phyloP scores from a whole-genome alignment of 2,888 invertebrate species.

The Drosophila anomelani region DNA sequence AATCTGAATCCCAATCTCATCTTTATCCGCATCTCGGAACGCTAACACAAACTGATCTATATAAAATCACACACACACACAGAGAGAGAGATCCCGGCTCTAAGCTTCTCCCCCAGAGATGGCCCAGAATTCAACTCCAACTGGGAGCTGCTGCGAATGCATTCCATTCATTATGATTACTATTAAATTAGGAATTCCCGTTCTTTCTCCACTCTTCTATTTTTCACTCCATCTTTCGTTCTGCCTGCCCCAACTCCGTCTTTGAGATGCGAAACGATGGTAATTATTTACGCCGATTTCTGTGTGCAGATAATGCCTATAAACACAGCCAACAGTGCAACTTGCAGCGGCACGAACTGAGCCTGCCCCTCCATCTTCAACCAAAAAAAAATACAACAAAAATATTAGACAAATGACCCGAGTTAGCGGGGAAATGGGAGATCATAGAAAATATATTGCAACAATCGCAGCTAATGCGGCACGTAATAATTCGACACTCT shows the following conservation, averaged over 20 bases:
- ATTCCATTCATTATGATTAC: slow-evolving; percentile 57
- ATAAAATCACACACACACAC: background rate
- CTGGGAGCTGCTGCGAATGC: slow-evolving; percentile 47
- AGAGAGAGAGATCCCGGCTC: slow-evolving; percentile 8
- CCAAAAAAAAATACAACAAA: background rate
- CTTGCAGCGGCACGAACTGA: slow-evolving; percentile 34
- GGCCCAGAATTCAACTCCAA: slow-evolving; percentile 44
- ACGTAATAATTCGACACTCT: slow-evolving; percentile 44
- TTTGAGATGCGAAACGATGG: slow-evolving; percentile 46
- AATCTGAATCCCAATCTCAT: slow-evolving; percentile 19
- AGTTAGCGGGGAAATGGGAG: slow-evolving; percentile 34
- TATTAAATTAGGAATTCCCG: slow-evolving; percentile 58
- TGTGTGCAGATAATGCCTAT: slow-evolving; percentile 47
- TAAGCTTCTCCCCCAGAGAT: slow-evolving; percentile 22
- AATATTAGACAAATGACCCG: slow-evolving; percentile 41
- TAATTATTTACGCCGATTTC: slow-evolving; percentile 58
- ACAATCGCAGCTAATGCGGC: slow-evolving; percentile 41
- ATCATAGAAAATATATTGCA: slow-evolving; percentile 41
- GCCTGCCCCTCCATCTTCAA: background rate
- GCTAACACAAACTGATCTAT: slow-evolving; percentile 42
- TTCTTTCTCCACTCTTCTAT: slow-evolving; percentile 38
- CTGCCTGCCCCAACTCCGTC: slow-evolving; percentile 40
- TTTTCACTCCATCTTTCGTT: slow-evolving; percentile 44
- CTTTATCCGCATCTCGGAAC: slow-evolving; percentile 31
- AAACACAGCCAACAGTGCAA: slow-evolving; percentile 25